phyloP scores from a whole-genome alignment of 2,888 invertebrate species.

The Drosophila helvetica region DNA sequence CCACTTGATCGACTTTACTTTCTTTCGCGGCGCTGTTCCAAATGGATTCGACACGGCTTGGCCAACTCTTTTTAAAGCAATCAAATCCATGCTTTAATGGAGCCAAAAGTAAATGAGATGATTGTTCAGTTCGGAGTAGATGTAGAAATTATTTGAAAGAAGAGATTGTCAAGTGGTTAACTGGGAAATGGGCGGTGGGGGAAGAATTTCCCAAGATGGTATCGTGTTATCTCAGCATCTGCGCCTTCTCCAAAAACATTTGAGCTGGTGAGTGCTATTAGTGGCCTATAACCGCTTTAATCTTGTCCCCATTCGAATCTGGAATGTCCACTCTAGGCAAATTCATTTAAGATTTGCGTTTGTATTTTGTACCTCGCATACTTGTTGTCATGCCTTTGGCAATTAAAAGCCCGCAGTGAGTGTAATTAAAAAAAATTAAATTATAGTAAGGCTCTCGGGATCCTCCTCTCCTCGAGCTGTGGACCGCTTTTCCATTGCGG shows the following conservation, averaged over 20 bases:
- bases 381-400: slow-evolving; percentile 31
- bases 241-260: background rate
- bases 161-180: background rate
- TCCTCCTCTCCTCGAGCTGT: slow-evolving; percentile 41
- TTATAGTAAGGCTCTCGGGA: slow-evolving; percentile 40
- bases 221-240: background rate
- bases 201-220: background rate
- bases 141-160: background rate
- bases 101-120: slow-evolving; percentile 10
- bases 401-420: slow-evolving; percentile 53
- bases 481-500: slow-evolving; percentile 44
- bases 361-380: slow-evolving; percentile 14
- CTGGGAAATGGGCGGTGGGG: background rate
- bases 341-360: slow-evolving; percentile 22
- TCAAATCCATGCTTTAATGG: slow-evolving; percentile 30
- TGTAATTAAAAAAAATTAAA: slow-evolving; percentile 46
- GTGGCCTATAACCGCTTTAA: slow-evolving; percentile 17
- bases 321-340: slow-evolving; percentile 38
- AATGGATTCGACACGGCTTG: slow-evolving; percentile 14
- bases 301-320: slow-evolving; percentile 33
- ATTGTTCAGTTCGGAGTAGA: background rate
- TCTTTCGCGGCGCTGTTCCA: slow-evolving; percentile 17
- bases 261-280: slow-evolving; percentile 3
- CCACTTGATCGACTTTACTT: background rate
- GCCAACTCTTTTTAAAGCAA: slow-evolving; percentile 33